Conservation (phyloP, 2,797 vertebrate species). For the Carcharodon carcharias region DNA sequence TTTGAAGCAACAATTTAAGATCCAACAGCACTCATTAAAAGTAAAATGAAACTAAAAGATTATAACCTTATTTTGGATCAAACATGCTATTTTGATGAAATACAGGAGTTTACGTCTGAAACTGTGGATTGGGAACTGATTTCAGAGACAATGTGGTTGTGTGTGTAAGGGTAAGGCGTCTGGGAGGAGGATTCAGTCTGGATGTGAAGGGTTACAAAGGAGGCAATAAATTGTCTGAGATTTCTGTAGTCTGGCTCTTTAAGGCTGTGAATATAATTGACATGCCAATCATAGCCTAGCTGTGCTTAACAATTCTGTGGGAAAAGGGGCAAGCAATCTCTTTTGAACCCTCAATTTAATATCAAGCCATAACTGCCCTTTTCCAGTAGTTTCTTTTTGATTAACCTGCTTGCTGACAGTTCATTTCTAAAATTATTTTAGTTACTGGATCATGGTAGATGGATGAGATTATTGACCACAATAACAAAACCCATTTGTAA, state of each 20-base stretch:
- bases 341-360: not conserved
- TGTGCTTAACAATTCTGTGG: slow-evolving; percentile 22
- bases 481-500: not conserved
- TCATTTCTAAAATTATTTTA: not conserved
- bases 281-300: slow-evolving; percentile 15
- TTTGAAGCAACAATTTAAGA: not conserved
- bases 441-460: not conserved
- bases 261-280: slow-evolving; percentile 31
- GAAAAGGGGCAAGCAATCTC: slow-evolving; percentile 7
- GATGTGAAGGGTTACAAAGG: not conserved
- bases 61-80: not conserved
- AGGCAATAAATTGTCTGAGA: slow-evolving; percentile 28
- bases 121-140: not conserved
- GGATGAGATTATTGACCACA: not conserved
- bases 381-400: not conserved
- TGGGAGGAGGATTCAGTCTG: not conserved
- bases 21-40: not conserved
- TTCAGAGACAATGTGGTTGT: not conserved
- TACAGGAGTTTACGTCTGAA: not conserved
- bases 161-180: not conserved
- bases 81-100: not conserved
- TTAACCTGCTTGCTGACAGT: not conserved
- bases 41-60: not conserved
- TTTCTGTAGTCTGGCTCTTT: slow-evolving; percentile 16
- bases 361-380: not conserved